phyloP scores from a whole-genome alignment of 1,140 invertebrate genomes.

The Apocrypta bakeri region DNA sequence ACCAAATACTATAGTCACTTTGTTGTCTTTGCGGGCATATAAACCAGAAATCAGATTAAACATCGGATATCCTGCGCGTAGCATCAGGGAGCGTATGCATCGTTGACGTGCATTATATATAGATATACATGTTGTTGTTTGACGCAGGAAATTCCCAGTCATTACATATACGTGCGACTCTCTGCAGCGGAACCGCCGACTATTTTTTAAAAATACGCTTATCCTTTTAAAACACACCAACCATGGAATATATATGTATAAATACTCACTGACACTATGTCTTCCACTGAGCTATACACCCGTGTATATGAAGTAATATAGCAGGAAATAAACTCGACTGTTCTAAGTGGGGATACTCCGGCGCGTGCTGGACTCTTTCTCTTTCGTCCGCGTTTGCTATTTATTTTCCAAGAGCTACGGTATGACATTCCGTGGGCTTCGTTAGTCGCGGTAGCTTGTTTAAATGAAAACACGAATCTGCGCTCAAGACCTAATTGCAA shows the following conservation, averaged over 20 bases:
- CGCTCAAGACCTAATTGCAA: background rate
- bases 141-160: slow-evolving; percentile 45
- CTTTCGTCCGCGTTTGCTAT: background rate
- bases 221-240: background rate
- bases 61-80: slow-evolving; percentile 63
- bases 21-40: slow-evolving; percentile 57
- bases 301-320: background rate
- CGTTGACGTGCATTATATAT: background rate
- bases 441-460: background rate
- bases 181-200: background rate
- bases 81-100: slow-evolving; percentile 22
- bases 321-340: background rate
- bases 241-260: too few species aligned
- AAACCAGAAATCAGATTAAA: slow-evolving; percentile 66
- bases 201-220: background rate
- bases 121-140: background rate
- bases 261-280: background rate
- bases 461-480: background rate
- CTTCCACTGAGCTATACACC: background rate
- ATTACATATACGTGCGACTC: slow-evolving; percentile 20
- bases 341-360: background rate
- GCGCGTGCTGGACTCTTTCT: slow-evolving; percentile 44
- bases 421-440: background rate
- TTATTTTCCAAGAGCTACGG: background rate
- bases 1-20: slow-evolving; percentile 10